phyloP scores from a whole-genome alignment of 1,140 invertebrate species.

The Drosophila triauraria region DNA sequence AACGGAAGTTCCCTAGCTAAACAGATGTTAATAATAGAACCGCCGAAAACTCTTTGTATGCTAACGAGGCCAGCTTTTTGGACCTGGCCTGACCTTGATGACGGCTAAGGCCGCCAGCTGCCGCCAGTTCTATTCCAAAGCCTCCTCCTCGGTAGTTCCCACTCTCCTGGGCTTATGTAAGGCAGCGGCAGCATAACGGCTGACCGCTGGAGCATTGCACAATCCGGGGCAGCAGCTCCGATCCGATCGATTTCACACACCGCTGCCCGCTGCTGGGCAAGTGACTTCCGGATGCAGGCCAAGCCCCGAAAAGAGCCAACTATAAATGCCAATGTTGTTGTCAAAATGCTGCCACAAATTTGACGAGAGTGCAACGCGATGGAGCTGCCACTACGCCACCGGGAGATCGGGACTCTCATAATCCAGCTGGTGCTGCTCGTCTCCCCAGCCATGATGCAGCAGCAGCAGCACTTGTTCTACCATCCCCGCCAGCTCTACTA shows the following conservation, averaged over 20 bases:
- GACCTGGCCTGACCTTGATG: constrained; percentile 54
- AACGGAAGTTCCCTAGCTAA: constrained; percentile 37
- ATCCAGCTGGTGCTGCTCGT: constrained; percentile 13
- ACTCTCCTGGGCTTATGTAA: constrained; percentile 25
- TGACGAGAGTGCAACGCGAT: constrained; percentile 71
- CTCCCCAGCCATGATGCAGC: constrained; percentile 9
- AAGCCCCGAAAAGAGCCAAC: constrained; percentile 54
- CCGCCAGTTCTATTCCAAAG: constrained; percentile 14
- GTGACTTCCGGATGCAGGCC: constrained; percentile 65
- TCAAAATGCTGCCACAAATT: constrained; percentile 81
- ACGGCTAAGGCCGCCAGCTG: constrained; percentile 39
- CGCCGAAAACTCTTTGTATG: constrained; percentile 37
- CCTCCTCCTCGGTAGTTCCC: neutral
- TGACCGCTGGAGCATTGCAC: constrained; percentile 57
- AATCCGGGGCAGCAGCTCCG: constrained; percentile 32
- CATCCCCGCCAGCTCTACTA: constrained; percentile 50
- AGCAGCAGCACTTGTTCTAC: constrained; percentile 30
- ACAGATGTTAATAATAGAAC: constrained; percentile 21
- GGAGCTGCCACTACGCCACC: constrained; percentile 39
- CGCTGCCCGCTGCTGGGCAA: constrained; percentile 59
- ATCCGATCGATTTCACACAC: constrained; percentile 78
- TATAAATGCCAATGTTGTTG: constrained; percentile 77
- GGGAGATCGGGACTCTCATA: constrained; percentile 7
- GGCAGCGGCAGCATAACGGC: constrained; percentile 15
- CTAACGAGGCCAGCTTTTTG: constrained; percentile 45